Conservation (phyloP, 2,888 invertebrate genomes). For the Phortica okadai region DNA sequence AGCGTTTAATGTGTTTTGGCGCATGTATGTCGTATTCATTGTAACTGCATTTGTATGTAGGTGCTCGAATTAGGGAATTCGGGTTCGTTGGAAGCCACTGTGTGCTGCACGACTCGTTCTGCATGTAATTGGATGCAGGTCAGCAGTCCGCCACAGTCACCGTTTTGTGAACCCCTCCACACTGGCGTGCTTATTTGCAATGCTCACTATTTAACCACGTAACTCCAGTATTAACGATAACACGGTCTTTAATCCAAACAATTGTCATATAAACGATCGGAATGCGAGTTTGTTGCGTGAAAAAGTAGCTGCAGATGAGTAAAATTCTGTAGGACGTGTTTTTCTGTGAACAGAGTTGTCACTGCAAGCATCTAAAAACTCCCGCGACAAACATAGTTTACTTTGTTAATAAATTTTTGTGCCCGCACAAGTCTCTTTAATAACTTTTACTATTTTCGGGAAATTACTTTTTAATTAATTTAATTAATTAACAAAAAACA, state of each 20-base stretch:
- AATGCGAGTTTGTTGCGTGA: constrained; percentile 9
- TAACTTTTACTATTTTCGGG: background rate
- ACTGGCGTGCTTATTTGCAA: background rate
- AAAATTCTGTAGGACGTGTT: constrained; percentile 18
- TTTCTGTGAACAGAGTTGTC: constrained; percentile 18
- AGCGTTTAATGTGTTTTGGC: constrained; percentile 56
- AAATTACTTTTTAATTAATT: background rate
- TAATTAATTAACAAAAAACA: constrained; percentile 1
- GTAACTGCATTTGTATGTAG: constrained; percentile 49
- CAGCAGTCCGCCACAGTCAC: constrained; percentile 1
- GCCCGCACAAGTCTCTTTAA: background rate
- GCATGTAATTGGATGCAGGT: constrained; percentile 1
- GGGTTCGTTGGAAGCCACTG: constrained; percentile 16
- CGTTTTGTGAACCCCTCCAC: background rate
- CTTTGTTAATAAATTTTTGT: background rate
- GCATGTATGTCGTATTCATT: constrained; percentile 63
- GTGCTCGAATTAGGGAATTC: background rate
- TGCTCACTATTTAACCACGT: background rate
- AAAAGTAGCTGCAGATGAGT: background rate
- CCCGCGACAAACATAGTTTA: background rate
- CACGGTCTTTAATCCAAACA: background rate
- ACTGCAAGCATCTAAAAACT: background rate
- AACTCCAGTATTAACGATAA: background rate
- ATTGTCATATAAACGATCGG: background rate
- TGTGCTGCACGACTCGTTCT: constrained; percentile 20